A percentile compares a stretch with the other conserved stretches of the same genome.
Conservation (phyloP, 35 echinoderm and acorn worm species). For the Apostichopus californicus region DNA sequence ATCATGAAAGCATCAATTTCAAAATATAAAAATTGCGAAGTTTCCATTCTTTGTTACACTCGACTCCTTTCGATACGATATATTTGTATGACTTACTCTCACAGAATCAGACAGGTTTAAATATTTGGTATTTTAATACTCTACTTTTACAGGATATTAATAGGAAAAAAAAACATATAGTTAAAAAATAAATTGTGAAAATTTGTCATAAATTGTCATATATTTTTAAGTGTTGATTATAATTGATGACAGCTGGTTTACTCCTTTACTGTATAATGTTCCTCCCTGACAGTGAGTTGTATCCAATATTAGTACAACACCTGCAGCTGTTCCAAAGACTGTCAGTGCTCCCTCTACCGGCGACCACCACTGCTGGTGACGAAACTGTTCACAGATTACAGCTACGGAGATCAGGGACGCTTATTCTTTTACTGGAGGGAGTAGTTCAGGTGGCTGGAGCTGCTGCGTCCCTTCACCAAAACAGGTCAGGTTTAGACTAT, state of each 20-base stretch:
- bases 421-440: slow-evolving; percentile 85
- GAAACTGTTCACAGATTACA: slow-evolving; percentile 72
- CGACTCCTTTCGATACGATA: too few species aligned
- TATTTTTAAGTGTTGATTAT: too few species aligned
- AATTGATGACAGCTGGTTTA: not conserved
- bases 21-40: too few species aligned
- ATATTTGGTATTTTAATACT: too few species aligned
- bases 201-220: too few species aligned
- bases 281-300: slow-evolving; percentile 61
- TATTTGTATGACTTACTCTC: too few species aligned
- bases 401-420: slow-evolving; percentile 62
- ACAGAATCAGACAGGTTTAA: too few species aligned
- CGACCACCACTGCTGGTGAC: slow-evolving; percentile 55
- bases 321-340: slow-evolving; percentile 92
- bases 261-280: not conserved
- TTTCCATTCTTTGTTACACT: too few species aligned
- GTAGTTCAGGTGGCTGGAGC: slow-evolving; percentile 85
- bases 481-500: not conserved
- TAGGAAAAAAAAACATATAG: not conserved
- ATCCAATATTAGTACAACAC: slow-evolving; percentile 93
- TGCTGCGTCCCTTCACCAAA: slow-evolving; percentile 64
- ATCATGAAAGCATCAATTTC: too few species aligned
- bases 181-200: too few species aligned
- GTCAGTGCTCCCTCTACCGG: slow-evolving; percentile 80
- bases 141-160: too few species aligned